phyloP scores from a whole-genome alignment of 1,140 invertebrate genomes.

The Drosophila tani region DNA sequence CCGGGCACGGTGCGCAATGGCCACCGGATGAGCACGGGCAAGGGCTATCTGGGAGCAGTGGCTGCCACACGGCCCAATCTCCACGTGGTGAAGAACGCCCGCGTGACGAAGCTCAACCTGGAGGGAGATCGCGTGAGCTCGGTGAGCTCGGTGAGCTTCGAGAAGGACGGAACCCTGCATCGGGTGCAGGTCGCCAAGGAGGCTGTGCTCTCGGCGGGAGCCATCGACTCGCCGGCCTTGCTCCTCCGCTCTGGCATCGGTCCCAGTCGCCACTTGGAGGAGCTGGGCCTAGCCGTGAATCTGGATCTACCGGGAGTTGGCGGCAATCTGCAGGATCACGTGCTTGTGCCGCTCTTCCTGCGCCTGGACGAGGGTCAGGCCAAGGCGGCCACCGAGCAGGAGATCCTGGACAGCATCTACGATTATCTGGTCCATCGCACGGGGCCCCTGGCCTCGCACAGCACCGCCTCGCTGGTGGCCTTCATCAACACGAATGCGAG shows the following conservation, averaged over 20 bases:
- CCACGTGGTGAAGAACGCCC: slow-evolving; percentile 88
- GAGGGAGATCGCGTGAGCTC: slow-evolving; percentile 70
- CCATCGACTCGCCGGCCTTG: slow-evolving; percentile 86
- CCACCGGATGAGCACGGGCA: slow-evolving; percentile 87
- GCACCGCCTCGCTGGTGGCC: slow-evolving; percentile 57
- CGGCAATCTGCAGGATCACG: slow-evolving; percentile 87
- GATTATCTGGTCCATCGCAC: slow-evolving; percentile 70
- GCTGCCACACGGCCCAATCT: slow-evolving; percentile 87
- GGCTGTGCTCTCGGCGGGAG: slow-evolving; percentile 86
- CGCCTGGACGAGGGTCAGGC: slow-evolving; percentile 40
- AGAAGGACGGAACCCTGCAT: slow-evolving; percentile 59
- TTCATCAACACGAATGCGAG: slow-evolving; percentile 64
- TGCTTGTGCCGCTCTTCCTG: slow-evolving; percentile 81
- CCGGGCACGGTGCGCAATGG: slow-evolving; percentile 86
- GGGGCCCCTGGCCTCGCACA: slow-evolving; percentile 86
- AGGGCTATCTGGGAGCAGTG: slow-evolving; percentile 53
- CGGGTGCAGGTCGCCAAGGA: slow-evolving; percentile 85
- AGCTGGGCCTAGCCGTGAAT: slow-evolving; percentile 84
- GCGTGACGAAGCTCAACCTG: slow-evolving; percentile 87
- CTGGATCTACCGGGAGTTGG: slow-evolving; percentile 87
- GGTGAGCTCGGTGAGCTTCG: slow-evolving; percentile 77
- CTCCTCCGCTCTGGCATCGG: slow-evolving; percentile 87
- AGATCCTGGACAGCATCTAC: slow-evolving; percentile 56
- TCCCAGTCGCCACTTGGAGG: slow-evolving; percentile 84
- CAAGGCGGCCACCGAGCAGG: slow-evolving; percentile 32